A percentile compares a stretch with the other conserved stretches of the same genome.
These are phyloP conservation scores for Actinia tenebrosa DNA, from an alignment of 64 coral and sea anemone species.

Conservation along the genomic window DNA sequence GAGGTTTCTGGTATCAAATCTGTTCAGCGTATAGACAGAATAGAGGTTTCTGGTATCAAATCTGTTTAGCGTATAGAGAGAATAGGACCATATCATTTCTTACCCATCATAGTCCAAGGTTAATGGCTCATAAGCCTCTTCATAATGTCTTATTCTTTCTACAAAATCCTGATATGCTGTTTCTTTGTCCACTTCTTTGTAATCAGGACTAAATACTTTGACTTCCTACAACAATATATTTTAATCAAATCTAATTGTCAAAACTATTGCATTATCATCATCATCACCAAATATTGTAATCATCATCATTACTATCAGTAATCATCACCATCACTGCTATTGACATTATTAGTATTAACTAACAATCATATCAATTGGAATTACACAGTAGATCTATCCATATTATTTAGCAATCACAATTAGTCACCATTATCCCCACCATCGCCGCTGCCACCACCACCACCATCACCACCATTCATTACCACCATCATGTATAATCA, in stretches of 20 bases:
- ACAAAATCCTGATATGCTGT: slow-evolving; percentile 77
- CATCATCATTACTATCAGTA: neutral
- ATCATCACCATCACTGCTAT: neutral
- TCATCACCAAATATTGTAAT: neutral
- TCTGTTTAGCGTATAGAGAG: no score
- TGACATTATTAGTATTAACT: no score
- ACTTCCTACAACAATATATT: slow-evolving; percentile 45
- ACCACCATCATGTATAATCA: neutral
- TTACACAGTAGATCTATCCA: no score
- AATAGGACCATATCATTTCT: neutral
- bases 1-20: no score
- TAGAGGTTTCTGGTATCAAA: no score
- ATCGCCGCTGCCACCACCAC: no score
- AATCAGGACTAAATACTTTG: slow-evolving; percentile 94
- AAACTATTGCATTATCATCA: neutral
- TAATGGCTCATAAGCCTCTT: slow-evolving; percentile 84
- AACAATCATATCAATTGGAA: no score
- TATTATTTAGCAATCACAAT: no score
- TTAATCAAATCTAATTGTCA: neutral
- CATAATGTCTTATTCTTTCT: slow-evolving; percentile 93
- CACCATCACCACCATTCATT: neutral
- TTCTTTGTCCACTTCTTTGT: slow-evolving; percentile 86
- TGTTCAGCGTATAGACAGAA: no score
- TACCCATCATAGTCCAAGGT: slow-evolving; percentile 81
- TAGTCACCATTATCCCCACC: no score